These are phyloP conservation scores for Crotophaga sulcirostris DNA, from an alignment of 2,113 vertebrate species.

Conservation along the genomic window DNA sequence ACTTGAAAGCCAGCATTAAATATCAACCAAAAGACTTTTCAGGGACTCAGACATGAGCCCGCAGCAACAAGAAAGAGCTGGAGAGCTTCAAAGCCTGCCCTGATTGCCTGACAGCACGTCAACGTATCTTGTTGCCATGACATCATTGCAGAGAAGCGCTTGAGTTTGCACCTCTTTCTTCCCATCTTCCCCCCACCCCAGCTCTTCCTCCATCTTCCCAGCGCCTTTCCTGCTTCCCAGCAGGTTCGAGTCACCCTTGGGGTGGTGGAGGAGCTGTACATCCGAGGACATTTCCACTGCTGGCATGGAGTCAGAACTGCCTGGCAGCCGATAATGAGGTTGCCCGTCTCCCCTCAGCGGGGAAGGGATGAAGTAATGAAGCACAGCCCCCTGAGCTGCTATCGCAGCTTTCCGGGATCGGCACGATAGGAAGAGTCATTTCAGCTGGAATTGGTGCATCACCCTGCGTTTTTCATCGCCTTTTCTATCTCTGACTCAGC, in stretches of 20 bases:
- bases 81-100: constrained; percentile 11
- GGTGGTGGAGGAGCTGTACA: not conserved
- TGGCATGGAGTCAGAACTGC: not conserved
- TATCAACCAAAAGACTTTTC: not conserved
- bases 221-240: not conserved
- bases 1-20: not conserved
- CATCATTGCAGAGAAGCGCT: not conserved
- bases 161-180: not conserved
- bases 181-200: not conserved
- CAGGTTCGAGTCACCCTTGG: not conserved
- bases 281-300: not conserved
- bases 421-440: not conserved
- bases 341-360: not conserved
- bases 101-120: not conserved
- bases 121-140: not conserved
- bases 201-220: not conserved
- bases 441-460: not conserved
- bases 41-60: not conserved
- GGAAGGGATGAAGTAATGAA: not conserved
- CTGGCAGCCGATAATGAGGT: not conserved
- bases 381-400: not conserved
- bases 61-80: not conserved
- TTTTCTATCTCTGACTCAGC: constrained; percentile 19
- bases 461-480: not conserved
- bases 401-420: not conserved